Evolutionary conservation across 2,888 invertebrate genomes (phyloP).

Genomic region (Apomyelois bistriatella): DNA sequence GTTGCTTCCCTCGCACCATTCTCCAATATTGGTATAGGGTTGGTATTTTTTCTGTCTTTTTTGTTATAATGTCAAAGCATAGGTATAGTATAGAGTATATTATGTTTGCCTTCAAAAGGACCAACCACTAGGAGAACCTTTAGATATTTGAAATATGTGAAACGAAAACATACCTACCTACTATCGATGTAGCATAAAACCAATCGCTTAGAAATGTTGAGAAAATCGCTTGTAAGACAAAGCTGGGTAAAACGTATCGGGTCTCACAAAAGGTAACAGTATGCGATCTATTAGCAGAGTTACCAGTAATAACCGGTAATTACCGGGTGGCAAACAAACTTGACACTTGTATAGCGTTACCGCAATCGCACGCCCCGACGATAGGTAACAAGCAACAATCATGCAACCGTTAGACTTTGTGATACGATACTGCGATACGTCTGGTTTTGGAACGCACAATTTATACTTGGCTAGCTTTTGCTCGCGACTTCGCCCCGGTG

Average conservation of each 20-base stretch:
- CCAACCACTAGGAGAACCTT: too few species aligned
- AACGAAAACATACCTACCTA: too few species aligned
- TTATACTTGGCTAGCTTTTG: background rate
- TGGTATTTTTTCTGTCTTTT: too few species aligned
- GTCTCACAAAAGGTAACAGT: constrained; percentile 10
- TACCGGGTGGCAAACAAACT: constrained; percentile 15
- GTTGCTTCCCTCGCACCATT: too few species aligned
- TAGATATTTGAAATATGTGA: too few species aligned
- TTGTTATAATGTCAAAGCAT: too few species aligned
- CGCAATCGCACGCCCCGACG: constrained; percentile 41
- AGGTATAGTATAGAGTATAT: too few species aligned
- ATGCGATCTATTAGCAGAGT: background rate
- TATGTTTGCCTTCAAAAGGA: too few species aligned
- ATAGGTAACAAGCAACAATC: constrained; percentile 39
- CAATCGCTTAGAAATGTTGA: background rate
- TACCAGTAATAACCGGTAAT: constrained; percentile 7
- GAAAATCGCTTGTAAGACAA: constrained; percentile 3
- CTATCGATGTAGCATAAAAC: background rate
- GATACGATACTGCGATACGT: constrained; percentile 19
- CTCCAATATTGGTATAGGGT: too few species aligned
- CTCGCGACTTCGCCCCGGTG: too few species aligned
- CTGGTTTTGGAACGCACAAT: background rate
- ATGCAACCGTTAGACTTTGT: constrained; percentile 36
- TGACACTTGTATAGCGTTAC: constrained; percentile 27
- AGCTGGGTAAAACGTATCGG: background rate